Percentiles rank a stretch among this genome's conserved stretches.
phyloP scores from a whole-genome alignment of 2,888 invertebrate species.

The Artemia sinica region DNA sequence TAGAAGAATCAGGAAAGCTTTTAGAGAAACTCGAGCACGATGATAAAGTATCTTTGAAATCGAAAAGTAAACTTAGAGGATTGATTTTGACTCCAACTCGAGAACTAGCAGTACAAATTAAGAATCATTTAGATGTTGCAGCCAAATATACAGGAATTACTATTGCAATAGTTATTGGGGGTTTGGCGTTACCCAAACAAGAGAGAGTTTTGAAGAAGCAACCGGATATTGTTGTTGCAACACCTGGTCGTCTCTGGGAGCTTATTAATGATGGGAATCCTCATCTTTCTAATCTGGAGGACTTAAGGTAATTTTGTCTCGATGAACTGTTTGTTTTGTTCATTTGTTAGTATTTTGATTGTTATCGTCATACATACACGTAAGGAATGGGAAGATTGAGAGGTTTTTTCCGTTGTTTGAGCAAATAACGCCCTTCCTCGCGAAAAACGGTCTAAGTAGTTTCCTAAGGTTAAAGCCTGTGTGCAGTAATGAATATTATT shows the following conservation, averaged over 20 bases:
- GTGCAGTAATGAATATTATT: no score
- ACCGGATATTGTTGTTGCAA: conserved; percentile 90
- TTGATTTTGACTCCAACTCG: conserved; percentile 86
- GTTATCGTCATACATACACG: neutral
- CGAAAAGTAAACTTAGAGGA: conserved; percentile 45
- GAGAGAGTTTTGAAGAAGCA: conserved; percentile 58
- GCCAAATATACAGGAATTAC: conserved; percentile 60
- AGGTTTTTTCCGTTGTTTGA: neutral
- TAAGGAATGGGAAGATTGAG: neutral
- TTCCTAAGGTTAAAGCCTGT: no score
- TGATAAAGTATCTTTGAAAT: neutral
- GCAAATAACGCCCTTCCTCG: no score
- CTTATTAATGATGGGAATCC: conserved; percentile 57
- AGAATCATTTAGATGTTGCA: conserved; percentile 57
- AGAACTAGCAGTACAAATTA: conserved; percentile 86
- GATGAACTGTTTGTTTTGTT: neutral
- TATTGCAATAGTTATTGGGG: conserved; percentile 75
- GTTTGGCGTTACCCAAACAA: conserved; percentile 84
- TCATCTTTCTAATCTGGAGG: conserved; percentile 51
- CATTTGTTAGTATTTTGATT: conserved; percentile 24
- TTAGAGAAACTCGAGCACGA: neutral
- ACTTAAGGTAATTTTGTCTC: conserved; percentile 41
- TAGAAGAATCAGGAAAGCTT: neutral
- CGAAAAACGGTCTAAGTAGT: no score
- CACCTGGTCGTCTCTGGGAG: conserved; percentile 94